phyloP scores from a whole-genome alignment of 2,888 invertebrate species.

The Tipula lateralis region DNA sequence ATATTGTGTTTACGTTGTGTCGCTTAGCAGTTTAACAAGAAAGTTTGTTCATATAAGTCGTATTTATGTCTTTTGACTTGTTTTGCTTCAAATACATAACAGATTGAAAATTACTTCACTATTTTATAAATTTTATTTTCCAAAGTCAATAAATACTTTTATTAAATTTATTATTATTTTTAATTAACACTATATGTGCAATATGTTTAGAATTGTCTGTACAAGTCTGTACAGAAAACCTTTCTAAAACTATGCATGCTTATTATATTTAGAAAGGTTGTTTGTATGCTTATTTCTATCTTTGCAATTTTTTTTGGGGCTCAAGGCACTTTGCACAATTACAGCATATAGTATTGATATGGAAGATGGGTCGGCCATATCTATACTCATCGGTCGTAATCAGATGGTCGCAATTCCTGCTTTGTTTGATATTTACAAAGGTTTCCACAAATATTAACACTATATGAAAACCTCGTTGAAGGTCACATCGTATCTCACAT shows the following conservation, averaged over 20 bases:
- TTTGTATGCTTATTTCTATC: not conserved
- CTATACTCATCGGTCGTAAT: too few species aligned
- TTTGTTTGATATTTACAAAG: too few species aligned
- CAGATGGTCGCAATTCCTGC: too few species aligned
- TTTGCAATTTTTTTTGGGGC: too few species aligned
- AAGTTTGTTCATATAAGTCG: not conserved
- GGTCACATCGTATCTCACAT: too few species aligned
- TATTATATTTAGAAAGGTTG: not conserved
- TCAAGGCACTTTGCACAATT: too few species aligned
- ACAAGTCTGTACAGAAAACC: too few species aligned
- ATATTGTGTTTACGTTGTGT: not conserved
- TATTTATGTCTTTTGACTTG: slow-evolving; percentile 7
- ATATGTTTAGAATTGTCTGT: not conserved
- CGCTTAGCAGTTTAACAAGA: not conserved
- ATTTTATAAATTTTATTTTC: not conserved
- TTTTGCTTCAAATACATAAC: not conserved
- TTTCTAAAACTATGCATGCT: not conserved
- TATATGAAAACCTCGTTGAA: too few species aligned
- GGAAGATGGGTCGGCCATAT: too few species aligned
- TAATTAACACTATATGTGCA: not conserved
- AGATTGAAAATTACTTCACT: not conserved
- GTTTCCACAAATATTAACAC: too few species aligned
- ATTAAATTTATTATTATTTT: not conserved
- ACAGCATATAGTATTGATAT: too few species aligned
- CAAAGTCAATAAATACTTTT: not conserved